Percentiles rank a stretch among this genome's conserved stretches.
These are phyloP conservation scores for Odontomyia ornata DNA, from an alignment of 2,888 invertebrate genomes.

Conservation along the genomic window DNA sequence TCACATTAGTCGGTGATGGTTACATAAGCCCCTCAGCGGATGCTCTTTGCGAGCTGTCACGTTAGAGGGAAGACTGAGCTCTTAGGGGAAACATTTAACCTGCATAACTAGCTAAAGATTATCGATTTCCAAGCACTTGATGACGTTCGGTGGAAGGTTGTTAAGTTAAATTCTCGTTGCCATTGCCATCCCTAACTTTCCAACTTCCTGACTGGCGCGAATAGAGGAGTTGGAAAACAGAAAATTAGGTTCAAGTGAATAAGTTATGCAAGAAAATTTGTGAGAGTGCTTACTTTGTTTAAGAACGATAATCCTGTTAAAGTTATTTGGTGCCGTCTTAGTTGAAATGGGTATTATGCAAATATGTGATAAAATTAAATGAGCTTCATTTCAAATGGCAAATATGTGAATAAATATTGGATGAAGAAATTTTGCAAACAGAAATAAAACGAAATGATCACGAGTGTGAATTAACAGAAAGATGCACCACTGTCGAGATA, in stretches of 20 bases:
- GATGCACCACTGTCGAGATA: no score
- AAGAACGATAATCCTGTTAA: no score
- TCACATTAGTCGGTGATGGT: conserved; percentile 1
- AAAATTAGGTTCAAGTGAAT: no score
- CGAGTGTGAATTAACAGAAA: no score
- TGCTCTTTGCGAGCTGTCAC: not conserved
- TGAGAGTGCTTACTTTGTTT: no score
- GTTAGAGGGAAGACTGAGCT: not conserved
- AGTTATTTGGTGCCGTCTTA: no score
- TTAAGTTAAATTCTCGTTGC: not conserved
- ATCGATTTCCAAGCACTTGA: not conserved
- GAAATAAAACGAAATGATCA: not conserved
- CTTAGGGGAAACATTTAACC: not conserved
- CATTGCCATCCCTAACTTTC: not conserved
- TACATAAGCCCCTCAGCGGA: not conserved
- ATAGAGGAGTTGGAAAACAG: no score
- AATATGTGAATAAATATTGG: not conserved
- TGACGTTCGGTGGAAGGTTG: not conserved
- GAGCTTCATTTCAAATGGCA: not conserved
- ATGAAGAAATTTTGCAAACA: not conserved
- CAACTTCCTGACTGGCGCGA: not conserved
- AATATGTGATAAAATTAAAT: no score
- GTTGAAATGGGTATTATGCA: no score
- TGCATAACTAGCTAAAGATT: not conserved
- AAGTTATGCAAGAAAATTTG: no score